Percentiles rank a stretch among this genome's conserved stretches.
These are phyloP conservation scores for Lacerta bilineata DNA, from an alignment of 2,797 vertebrate species.

Conservation along the genomic window DNA sequence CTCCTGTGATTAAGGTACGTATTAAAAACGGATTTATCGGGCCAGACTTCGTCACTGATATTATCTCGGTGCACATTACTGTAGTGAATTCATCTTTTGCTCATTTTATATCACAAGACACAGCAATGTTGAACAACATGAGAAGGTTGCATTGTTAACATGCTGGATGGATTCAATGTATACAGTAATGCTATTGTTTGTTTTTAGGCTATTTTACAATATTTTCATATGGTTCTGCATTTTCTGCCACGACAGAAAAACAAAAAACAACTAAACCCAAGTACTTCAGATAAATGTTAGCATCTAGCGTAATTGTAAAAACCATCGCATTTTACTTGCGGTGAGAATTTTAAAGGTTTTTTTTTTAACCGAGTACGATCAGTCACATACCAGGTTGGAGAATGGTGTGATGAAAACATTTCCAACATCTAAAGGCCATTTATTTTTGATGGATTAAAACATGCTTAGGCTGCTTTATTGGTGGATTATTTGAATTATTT, in stretches of 20 bases:
- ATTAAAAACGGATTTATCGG: not conserved
- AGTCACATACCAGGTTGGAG: not conserved
- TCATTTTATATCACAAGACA: not conserved
- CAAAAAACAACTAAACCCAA: not conserved
- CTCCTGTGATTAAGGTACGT: not conserved
- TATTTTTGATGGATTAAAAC: not conserved
- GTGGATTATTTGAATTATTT: no score
- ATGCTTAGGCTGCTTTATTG: no score
- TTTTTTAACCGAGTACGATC: not conserved
- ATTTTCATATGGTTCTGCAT: not conserved
- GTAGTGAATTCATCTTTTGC: not conserved
- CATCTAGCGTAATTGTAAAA: not conserved
- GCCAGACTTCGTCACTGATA: not conserved
- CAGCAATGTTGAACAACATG: not conserved
- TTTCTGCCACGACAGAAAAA: not conserved
- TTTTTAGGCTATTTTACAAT: not conserved
- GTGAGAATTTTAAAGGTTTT: not conserved
- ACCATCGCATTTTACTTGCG: not conserved
- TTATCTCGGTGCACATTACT: not conserved
- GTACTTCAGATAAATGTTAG: not conserved
- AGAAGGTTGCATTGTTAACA: not conserved
- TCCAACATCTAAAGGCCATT: not conserved
- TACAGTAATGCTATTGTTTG: not conserved
- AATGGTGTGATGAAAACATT: not conserved
- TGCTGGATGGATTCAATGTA: not conserved